A percentile compares a stretch with the other conserved stretches of the same genome.
These are phyloP conservation scores for Sylvia borin DNA, from an alignment of 2,797 vertebrate genomes.

Conservation along the genomic window DNA sequence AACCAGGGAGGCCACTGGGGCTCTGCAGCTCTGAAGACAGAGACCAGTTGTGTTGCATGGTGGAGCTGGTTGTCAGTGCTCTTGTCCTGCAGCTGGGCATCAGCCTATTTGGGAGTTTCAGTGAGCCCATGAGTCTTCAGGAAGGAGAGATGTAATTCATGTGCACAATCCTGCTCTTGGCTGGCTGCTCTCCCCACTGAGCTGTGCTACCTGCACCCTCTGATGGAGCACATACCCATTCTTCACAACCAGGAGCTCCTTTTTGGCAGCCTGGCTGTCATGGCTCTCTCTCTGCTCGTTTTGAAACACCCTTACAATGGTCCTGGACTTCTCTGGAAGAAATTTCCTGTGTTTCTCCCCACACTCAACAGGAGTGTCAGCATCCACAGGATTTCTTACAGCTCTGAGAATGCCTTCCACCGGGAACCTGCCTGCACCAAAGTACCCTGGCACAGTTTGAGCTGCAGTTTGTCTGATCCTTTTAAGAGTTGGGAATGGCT, in stretches of 20 bases:
- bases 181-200: neutral
- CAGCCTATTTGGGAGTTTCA: neutral
- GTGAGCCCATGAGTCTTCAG: neutral
- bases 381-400: neutral
- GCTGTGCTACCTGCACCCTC: neutral
- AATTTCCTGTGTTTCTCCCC: neutral
- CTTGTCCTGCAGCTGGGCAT: neutral
- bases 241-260: neutral
- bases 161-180: neutral
- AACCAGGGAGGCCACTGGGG: neutral
- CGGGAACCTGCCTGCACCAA: slow-evolving; percentile 1
- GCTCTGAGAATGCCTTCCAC: neutral
- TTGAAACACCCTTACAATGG: neutral
- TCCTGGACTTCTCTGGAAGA: neutral
- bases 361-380: neutral
- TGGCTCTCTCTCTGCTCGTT: neutral
- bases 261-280: neutral
- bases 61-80: neutral
- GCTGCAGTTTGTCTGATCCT: slow-evolving; percentile 60
- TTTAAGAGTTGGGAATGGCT: slow-evolving; percentile 65
- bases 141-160: neutral
- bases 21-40: neutral
- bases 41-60: neutral
- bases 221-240: neutral
- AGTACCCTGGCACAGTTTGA: slow-evolving; percentile 58